Conservation (phyloP, 2,113 vertebrate species). For the Sinosuthora webbiana region DNA sequence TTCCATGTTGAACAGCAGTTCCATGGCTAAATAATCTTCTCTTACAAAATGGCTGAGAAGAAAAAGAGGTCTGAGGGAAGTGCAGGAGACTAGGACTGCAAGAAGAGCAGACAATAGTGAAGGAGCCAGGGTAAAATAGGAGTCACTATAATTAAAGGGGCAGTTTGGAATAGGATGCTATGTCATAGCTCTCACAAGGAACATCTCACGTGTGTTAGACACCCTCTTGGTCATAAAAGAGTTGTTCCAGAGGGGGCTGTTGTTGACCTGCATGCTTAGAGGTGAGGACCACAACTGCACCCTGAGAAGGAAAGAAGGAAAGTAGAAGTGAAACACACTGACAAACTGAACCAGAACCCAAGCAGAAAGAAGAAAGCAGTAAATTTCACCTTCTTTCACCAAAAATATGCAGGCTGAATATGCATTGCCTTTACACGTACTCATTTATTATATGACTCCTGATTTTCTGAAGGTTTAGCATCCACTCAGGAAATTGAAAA, state of each 20-base stretch:
- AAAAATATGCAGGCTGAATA: neutral
- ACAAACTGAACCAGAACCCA: neutral
- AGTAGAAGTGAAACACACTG: neutral
- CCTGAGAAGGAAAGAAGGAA: neutral
- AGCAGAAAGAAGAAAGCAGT: neutral
- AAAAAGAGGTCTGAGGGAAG: neutral
- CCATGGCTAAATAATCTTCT: neutral
- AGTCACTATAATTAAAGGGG: neutral
- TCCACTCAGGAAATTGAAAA: neutral
- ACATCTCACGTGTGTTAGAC: neutral
- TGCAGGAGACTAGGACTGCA: neutral
- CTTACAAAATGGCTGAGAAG: neutral
- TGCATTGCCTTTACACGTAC: neutral
- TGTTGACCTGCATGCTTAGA: neutral
- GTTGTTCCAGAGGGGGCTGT: neutral
- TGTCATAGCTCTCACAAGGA: neutral
- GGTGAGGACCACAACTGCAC: neutral
- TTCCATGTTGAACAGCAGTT: neutral
- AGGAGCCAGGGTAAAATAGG: neutral
- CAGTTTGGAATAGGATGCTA: neutral
- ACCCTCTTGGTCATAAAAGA: neutral
- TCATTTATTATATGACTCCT: neutral
- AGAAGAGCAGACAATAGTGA: neutral
- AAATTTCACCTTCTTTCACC: neutral
- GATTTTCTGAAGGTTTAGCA: neutral